These are phyloP conservation scores for Parasteatoda tepidariorum DNA, from an alignment of 1,140 invertebrate genomes.

Conservation along the genomic window DNA sequence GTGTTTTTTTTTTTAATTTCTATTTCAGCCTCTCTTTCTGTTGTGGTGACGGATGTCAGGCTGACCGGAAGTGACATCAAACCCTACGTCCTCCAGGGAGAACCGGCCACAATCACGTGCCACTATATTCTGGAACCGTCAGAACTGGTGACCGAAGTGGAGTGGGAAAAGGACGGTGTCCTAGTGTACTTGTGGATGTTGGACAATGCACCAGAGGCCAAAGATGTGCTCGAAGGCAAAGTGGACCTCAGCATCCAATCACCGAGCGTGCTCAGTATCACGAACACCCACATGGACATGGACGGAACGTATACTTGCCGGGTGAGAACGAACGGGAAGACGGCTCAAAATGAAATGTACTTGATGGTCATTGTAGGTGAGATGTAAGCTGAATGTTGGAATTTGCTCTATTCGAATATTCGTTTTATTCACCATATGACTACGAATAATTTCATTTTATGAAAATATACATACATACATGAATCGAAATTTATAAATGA, in stretches of 20 bases:
- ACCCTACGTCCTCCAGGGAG: slow-evolving; percentile 34
- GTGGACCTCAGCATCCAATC: slow-evolving; percentile 39
- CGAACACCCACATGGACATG: slow-evolving; percentile 59
- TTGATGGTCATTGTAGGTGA: slow-evolving; percentile 63
- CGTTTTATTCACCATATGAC: too few species aligned
- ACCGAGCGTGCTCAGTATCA: slow-evolving; percentile 47
- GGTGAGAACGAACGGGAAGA: slow-evolving; percentile 61
- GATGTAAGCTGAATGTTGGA: slow-evolving; percentile 2
- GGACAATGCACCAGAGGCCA: slow-evolving; percentile 32
- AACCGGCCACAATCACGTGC: slow-evolving; percentile 32
- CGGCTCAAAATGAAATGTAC: slow-evolving; percentile 44
- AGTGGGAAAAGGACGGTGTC: slow-evolving; percentile 47
- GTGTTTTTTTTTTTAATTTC: neutral
- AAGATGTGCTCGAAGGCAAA: slow-evolving; percentile 38
- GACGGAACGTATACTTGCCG: slow-evolving; percentile 62
- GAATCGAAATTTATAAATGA: too few species aligned
- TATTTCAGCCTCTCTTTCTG: neutral
- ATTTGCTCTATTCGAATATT: slow-evolving; percentile 15
- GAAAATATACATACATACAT: too few species aligned
- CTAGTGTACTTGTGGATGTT: slow-evolving; percentile 55
- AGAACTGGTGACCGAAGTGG: slow-evolving; percentile 39
- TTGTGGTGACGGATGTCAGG: neutral
- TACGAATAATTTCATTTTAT: too few species aligned
- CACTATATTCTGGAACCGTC: slow-evolving; percentile 26
- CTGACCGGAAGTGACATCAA: neutral